Base-by-base conservation (phyloP, 2,113 vertebrate genomes). In the Thalassoma bifasciatum region DNA sequence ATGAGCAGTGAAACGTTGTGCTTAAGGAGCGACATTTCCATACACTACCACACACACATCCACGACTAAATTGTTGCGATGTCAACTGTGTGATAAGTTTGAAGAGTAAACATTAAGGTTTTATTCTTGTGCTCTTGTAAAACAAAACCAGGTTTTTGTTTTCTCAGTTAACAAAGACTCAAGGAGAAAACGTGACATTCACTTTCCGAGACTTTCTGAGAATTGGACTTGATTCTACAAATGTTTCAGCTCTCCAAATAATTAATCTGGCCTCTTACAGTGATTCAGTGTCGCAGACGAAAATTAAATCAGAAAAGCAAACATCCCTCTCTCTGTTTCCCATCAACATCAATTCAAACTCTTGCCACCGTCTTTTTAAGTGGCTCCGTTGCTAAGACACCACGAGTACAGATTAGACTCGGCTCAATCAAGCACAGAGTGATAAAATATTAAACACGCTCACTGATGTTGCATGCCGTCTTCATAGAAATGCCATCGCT, bases 381-480 rank as follows among this genome's bases (percentile, higher is more conserved):
- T 8, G 10, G n/a, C 36, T 64, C 24, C 0, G 58, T 72, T 66
- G 66, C 54, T 65, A 51, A 42, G 50, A 81, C 50, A 44, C 57
- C 14, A 6, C 5, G 21, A 49, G 10, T 6, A n/a, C 36, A 46
- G 57, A 46, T 19, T 17, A 46, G 44, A 46, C 44, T 19, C 17
- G 44, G 6, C 44, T 46, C 17, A 17, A 46, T 46, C 16, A 19
- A 46, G 44, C 44, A 19, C 44, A 8, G 17, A 46, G 40, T n/a
- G 11, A 74, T 82, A 2, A 68, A 53, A 76, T 67, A 67, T 82
- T 82, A 52, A 82, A 67, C 26, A 42, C 36, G 23, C 23, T 40
- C 3, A 21, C 21, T 62, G 21, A 70, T 63, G 26, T 36, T 60
- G 37, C 47, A 59, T 54, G 68, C 21, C 19, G 10, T 14, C 26